Percentiles rank a stretch among this genome's conserved stretches.
Evolutionary conservation across 2,797 vertebrate species (phyloP).

Genomic region (Ibycter americanus): DNA sequence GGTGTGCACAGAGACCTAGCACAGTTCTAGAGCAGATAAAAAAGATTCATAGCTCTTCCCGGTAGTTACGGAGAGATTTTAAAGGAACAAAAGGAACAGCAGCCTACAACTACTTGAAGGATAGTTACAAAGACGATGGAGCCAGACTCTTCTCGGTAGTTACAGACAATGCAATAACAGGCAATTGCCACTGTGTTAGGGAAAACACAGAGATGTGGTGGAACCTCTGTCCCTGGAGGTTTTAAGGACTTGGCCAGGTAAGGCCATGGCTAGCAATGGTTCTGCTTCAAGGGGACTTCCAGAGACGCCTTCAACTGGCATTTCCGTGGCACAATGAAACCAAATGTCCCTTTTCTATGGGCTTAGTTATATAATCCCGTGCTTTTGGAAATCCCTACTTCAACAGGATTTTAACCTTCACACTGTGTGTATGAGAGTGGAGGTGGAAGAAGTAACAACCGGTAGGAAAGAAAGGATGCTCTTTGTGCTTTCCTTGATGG

Average conservation of each 20-base stretch:
- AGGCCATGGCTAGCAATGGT: background rate
- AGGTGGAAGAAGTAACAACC: background rate
- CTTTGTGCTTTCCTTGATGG: background rate
- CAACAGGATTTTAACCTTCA: background rate
- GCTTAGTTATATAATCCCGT: background rate
- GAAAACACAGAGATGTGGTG: background rate
- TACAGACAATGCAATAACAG: background rate
- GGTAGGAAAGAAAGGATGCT: background rate
- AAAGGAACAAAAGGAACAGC: background rate
- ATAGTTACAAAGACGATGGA: background rate
- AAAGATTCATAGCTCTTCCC: background rate
- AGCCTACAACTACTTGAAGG: background rate
- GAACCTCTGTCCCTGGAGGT: background rate
- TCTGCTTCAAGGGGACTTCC: background rate
- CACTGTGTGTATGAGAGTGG: background rate
- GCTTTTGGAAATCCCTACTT: background rate
- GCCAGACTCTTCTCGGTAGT: background rate
- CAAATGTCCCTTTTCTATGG: background rate
- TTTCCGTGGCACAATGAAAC: background rate
- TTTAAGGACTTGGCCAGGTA: background rate
- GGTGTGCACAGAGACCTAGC: background rate
- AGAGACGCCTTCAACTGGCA: background rate
- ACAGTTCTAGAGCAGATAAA: background rate
- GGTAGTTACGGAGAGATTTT: background rate
- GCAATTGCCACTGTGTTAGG: background rate